These are phyloP conservation scores for Remorina albescens DNA, from an alignment of 2,797 vertebrate species.

Conservation along the genomic window DNA sequence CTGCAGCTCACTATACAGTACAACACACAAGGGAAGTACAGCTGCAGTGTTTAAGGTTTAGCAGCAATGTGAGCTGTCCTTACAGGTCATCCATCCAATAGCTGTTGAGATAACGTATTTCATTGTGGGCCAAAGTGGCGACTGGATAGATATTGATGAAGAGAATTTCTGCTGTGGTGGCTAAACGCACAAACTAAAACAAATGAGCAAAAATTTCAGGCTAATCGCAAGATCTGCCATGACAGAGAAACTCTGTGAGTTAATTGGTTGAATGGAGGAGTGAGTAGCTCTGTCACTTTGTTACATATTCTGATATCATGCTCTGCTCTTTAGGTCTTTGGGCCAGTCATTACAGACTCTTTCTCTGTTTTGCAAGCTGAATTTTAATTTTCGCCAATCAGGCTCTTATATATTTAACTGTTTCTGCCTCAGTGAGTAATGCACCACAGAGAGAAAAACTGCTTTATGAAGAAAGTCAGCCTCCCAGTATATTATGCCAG, in stretches of 20 bases:
- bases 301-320: conserved; percentile 41
- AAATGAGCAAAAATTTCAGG: conserved; percentile 1
- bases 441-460: not conserved
- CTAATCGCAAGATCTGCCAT: conserved; percentile 1
- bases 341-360: conserved; percentile 38
- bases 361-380: conserved; percentile 36
- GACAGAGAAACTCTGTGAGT: conserved; percentile 28
- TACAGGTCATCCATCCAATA: too few relatives aligned
- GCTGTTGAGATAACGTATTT: too few relatives aligned
- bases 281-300: conserved; percentile 15
- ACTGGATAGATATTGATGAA: not conserved
- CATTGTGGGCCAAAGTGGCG: too few relatives aligned
- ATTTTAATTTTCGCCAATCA: conserved; percentile 34
- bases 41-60: too few relatives aligned
- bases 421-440: conserved; percentile 25
- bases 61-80: too few relatives aligned
- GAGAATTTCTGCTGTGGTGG: not conserved
- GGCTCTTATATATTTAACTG: conserved; percentile 7
- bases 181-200: not conserved
- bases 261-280: conserved; percentile 35
- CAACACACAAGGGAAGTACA: too few relatives aligned
- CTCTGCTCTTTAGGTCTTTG: conserved; percentile 29
- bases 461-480: conserved; percentile 12
- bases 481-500: conserved; percentile 14
- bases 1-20: too few relatives aligned